phyloP scores from a whole-genome alignment of 2,113 vertebrate genomes.

The Ariopsis seemanni region DNA sequence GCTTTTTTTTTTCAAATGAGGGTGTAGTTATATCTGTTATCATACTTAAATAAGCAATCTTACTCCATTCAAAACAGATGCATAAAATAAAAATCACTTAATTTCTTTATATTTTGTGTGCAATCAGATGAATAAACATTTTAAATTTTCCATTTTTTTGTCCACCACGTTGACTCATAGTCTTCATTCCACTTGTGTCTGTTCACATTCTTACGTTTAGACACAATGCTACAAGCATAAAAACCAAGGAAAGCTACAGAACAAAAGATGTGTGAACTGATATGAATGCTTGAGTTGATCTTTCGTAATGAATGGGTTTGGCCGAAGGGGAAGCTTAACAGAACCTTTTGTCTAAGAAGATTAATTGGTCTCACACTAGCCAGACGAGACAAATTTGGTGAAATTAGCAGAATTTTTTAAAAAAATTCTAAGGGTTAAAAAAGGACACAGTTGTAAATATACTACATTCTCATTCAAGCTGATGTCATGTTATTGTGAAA shows the following conservation, averaged over 20 bases:
- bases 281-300: conserved; percentile 38
- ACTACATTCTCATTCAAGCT: background rate
- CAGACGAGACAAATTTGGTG: background rate
- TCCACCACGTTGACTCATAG: too few relatives aligned
- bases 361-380: background rate
- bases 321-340: conserved; percentile 21
- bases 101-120: background rate
- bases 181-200: background rate
- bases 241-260: background rate
- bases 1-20: background rate
- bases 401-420: background rate
- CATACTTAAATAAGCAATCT: background rate
- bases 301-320: conserved; percentile 54
- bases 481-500: background rate
- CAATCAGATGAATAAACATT: background rate
- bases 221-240: conserved; percentile 4
- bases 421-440: background rate
- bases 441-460: background rate
- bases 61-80: background rate
- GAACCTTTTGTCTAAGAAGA: conserved; percentile 19
- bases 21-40: background rate
- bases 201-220: background rate
- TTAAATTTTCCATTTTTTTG: background rate
- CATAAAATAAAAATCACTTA: background rate
- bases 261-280: conserved; percentile 45